These are phyloP conservation scores for Camelus bactrianus DNA, from an alignment of 2,113 vertebrate genomes.

Conservation along the genomic window DNA sequence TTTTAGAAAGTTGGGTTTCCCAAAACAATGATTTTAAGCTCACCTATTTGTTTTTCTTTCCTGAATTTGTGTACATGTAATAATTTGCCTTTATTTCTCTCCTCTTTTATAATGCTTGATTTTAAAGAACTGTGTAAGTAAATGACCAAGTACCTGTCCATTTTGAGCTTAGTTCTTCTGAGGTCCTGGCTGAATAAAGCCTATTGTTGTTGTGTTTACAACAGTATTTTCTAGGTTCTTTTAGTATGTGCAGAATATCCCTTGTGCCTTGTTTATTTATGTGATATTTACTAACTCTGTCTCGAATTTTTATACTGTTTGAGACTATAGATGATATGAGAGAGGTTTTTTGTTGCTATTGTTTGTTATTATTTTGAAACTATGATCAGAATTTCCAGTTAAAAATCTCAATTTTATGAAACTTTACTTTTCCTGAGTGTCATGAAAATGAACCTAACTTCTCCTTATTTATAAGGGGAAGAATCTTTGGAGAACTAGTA, in stretches of 20 bases:
- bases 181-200: not conserved
- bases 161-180: not conserved
- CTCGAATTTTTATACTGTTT: slow-evolving; percentile 8
- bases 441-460: not conserved
- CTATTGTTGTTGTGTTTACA: not conserved
- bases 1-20: not conserved
- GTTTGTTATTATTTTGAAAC: not conserved
- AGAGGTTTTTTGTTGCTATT: not conserved
- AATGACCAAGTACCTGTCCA: not conserved
- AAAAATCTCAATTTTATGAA: not conserved
- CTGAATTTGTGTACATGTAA: not conserved
- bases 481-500: not conserved
- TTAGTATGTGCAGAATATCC: not conserved
- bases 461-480: not conserved
- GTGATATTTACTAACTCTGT: slow-evolving; percentile 28
- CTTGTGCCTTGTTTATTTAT: not conserved
- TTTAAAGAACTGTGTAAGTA: not conserved
- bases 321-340: not conserved
- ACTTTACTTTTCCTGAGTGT: not conserved
- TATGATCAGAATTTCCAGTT: not conserved
- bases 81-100: not conserved
- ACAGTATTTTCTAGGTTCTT: not conserved
- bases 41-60: not conserved
- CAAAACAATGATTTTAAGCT: not conserved
- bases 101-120: not conserved